A percentile compares a stretch with the other conserved stretches of the same genome.
These are phyloP conservation scores for Illadopsis cleaveri DNA, from an alignment of 2,113 vertebrate species.

Conservation along the genomic window DNA sequence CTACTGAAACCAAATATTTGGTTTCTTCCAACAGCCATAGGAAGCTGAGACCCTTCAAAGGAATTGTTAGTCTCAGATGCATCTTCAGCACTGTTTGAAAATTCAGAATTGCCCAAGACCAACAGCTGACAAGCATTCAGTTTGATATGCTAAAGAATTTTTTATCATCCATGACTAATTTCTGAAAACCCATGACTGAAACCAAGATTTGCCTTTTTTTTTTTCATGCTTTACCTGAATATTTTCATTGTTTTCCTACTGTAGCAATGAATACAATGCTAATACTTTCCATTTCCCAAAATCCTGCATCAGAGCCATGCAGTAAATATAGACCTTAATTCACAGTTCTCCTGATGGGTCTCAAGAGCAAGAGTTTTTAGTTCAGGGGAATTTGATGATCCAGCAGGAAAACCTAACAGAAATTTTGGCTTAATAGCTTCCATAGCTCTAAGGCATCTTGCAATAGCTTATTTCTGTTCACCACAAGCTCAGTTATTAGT, in stretches of 20 bases:
- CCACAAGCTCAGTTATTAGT: background rate
- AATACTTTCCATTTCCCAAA: background rate
- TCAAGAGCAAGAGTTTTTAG: background rate
- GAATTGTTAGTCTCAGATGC: background rate
- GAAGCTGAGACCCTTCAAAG: slow-evolving; percentile 13
- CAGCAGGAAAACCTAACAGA: background rate
- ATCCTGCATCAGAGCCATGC: background rate
- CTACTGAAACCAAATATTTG: slow-evolving; percentile 44
- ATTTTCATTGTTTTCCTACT: background rate
- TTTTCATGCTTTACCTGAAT: background rate
- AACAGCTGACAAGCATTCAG: background rate
- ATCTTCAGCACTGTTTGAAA: slow-evolving; percentile 12
- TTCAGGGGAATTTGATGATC: background rate
- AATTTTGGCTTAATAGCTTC: background rate
- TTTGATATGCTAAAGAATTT: slow-evolving; percentile 20
- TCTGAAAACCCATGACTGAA: background rate
- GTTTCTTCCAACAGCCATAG: background rate
- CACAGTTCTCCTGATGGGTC: background rate
- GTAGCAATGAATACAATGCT: background rate
- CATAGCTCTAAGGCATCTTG: background rate
- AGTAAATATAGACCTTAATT: background rate
- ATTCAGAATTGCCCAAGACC: background rate
- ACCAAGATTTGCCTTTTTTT: background rate
- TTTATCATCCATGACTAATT: background rate
- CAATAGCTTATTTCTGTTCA: slow-evolving; percentile 6